Conservation (phyloP, 2,888 invertebrate genomes). For the Napeogenes sylphis region DNA sequence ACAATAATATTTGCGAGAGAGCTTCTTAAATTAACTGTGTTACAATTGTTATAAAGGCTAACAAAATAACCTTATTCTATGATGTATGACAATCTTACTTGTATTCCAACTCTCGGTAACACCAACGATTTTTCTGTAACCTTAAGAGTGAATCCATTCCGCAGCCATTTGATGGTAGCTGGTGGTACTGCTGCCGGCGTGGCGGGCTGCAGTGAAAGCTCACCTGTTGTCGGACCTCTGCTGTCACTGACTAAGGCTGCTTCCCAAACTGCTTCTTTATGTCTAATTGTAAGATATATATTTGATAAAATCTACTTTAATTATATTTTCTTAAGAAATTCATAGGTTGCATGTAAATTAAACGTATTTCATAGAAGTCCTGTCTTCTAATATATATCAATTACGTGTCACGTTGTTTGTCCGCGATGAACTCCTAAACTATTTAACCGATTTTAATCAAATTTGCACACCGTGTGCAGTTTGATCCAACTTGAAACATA, state of each 20-base stretch:
- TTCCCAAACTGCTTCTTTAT: conserved; percentile 92
- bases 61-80: neutral
- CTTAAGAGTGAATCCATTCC: conserved; percentile 85
- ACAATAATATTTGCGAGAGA: too few species aligned
- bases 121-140: conserved; percentile 90
- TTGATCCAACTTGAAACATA: too few species aligned
- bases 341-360: neutral
- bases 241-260: conserved; percentile 88
- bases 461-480: too few species aligned
- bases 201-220: conserved; percentile 93
- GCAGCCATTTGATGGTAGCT: conserved; percentile 90
- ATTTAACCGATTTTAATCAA: too few species aligned
- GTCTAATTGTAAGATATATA: conserved; percentile 72
- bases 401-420: too few species aligned
- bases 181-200: conserved; percentile 89
- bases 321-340: neutral
- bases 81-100: conserved; percentile 48
- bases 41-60: too few species aligned
- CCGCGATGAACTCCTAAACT: too few species aligned
- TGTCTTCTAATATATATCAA: too few species aligned
- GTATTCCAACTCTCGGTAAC: conserved; percentile 88
- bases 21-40: too few species aligned
- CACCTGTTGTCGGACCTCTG: conserved; percentile 88
- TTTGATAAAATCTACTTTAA: neutral
- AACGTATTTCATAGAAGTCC: too few species aligned